A percentile compares a stretch with the other conserved stretches of the same genome.
These are phyloP conservation scores for Lycaena phlaeas DNA, from an alignment of 2,888 invertebrate genomes.

Conservation along the genomic window DNA sequence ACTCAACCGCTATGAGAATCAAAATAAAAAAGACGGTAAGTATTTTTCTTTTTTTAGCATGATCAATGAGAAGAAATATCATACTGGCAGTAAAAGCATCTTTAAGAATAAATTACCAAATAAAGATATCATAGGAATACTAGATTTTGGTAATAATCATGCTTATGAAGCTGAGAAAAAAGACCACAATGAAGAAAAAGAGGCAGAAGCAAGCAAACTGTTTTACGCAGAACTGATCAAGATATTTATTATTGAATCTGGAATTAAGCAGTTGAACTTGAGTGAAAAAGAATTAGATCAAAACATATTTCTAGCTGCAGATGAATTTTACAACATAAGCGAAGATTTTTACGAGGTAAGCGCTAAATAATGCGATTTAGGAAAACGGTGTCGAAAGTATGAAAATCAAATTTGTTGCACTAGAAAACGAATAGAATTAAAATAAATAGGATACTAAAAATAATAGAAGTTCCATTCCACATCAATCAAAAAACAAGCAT, in stretches of 20 bases:
- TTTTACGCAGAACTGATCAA: slow-evolving; percentile 58
- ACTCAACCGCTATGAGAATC: too few species aligned
- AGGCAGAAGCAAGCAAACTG: slow-evolving; percentile 34
- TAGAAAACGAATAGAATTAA: too few species aligned
- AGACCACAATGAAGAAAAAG: slow-evolving; percentile 32
- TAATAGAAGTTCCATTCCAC: too few species aligned
- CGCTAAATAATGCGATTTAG: background rate
- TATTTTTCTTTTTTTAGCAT: slow-evolving; percentile 32
- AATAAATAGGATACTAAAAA: too few species aligned
- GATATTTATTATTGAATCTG: slow-evolving; percentile 49
- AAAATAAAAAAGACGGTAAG: too few species aligned
- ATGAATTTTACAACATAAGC: slow-evolving; percentile 65
- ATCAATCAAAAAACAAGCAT: too few species aligned
- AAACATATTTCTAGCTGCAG: slow-evolving; percentile 51
- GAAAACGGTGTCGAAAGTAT: background rate
- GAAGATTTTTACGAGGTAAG: slow-evolving; percentile 70
- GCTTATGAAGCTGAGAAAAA: slow-evolving; percentile 19
- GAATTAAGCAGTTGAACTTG: slow-evolving; percentile 31
- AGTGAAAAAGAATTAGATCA: slow-evolving; percentile 51
- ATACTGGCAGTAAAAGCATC: slow-evolving; percentile 21
- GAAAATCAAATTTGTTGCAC: too few species aligned
- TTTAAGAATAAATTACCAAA: slow-evolving; percentile 8
- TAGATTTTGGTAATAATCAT: background rate
- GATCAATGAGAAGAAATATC: slow-evolving; percentile 37
- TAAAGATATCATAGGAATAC: slow-evolving; percentile 10